Percentiles rank a stretch among this genome's conserved stretches.
Conservation (phyloP, 2,888 invertebrate species). For the Synanthedon andrenaeformis region DNA sequence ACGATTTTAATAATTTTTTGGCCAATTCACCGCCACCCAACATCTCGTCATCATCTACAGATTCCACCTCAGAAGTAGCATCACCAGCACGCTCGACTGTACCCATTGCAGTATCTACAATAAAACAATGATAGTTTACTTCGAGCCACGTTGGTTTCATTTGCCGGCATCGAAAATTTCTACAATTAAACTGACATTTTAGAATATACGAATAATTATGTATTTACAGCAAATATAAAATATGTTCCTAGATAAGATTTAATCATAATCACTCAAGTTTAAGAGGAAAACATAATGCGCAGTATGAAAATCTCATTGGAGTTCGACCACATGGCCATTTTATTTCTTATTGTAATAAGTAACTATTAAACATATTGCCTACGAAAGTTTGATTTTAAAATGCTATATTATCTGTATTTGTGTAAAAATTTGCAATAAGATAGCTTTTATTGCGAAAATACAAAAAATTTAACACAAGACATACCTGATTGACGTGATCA, state of each 20-base stretch:
- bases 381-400: constrained; percentile 7
- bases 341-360: constrained; percentile 14
- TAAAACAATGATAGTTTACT: constrained; percentile 19
- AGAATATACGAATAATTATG: background rate
- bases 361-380: constrained; percentile 15
- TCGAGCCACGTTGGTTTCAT: constrained; percentile 54
- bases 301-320: constrained; percentile 42
- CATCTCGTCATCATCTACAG: constrained; percentile 74
- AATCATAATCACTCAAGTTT: constrained; percentile 9
- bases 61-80: constrained; percentile 75
- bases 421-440: background rate
- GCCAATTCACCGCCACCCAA: constrained; percentile 64
- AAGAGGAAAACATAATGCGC: constrained; percentile 54
- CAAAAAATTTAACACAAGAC: constrained; percentile 22
- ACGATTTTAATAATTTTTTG: constrained; percentile 39
- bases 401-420: constrained; percentile 1
- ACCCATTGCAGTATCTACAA: constrained; percentile 69
- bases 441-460: background rate
- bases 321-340: constrained; percentile 58
- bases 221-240: constrained; percentile 6
- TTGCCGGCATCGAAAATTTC: constrained; percentile 23
- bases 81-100: constrained; percentile 76
- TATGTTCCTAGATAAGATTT: constrained; percentile 5
- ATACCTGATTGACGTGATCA: constrained; percentile 60
- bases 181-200: background rate